Percentiles rank a stretch among this genome's conserved stretches.
These are phyloP conservation scores for Andricus curvator DNA, from an alignment of 2,888 invertebrate genomes.

Conservation along the genomic window DNA sequence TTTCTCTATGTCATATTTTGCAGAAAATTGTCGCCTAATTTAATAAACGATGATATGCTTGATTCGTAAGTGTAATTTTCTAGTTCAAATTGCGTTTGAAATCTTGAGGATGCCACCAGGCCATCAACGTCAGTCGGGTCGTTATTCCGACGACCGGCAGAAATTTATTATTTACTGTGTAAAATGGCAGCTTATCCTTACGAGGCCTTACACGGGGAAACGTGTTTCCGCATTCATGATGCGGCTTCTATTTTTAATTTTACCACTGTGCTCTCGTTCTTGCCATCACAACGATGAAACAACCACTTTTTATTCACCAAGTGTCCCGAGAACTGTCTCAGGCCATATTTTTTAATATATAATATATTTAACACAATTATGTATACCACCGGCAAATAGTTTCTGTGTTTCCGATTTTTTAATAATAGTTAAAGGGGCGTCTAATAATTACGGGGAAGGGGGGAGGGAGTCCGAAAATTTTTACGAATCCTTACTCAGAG, in stretches of 20 bases:
- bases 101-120: slow-evolving; percentile 15
- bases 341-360: not conserved
- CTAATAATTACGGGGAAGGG: too few species aligned
- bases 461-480: too few species aligned
- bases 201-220: slow-evolving; percentile 52
- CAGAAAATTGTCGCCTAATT: not conserved
- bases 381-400: too few species aligned
- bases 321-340: slow-evolving; percentile 17
- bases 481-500: too few species aligned
- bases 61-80: not conserved
- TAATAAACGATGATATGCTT: not conserved
- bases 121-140: slow-evolving; percentile 17
- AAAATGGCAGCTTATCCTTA: slow-evolving; percentile 54
- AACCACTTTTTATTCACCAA: slow-evolving; percentile 19
- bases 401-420: too few species aligned
- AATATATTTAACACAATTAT: not conserved
- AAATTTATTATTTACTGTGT: slow-evolving; percentile 56
- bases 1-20: not conserved
- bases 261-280: slow-evolving; percentile 37
- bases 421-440: too few species aligned
- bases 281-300: slow-evolving; percentile 8
- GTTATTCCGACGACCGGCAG: slow-evolving; percentile 44
- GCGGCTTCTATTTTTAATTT: slow-evolving; percentile 54
- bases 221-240: slow-evolving; percentile 35
- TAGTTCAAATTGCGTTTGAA: slow-evolving; percentile 13